Evolutionary conservation across 2,797 vertebrate genomes (phyloP), one percentile per base, ranked within the genome.

Genomic region (Molossus molossus): DNA sequence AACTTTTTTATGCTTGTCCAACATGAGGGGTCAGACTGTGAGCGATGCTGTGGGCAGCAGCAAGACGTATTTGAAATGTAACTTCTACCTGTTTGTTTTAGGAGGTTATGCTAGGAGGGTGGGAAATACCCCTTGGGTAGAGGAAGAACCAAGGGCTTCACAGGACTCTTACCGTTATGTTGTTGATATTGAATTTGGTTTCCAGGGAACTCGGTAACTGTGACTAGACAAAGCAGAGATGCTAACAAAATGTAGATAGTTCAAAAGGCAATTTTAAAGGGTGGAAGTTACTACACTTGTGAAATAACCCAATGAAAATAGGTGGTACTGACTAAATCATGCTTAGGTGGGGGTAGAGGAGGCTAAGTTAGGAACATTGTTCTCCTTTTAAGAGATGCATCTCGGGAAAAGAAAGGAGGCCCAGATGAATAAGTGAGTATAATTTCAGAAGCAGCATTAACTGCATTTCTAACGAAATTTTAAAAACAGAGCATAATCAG

Each of bases 261-360:
- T 6, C 9, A 45, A 55, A 94, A 86, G 62, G 21, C 18, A 58
- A 4, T 75, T 83, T 90, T 75, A 86, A 45, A 53, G 40, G 33
- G 20, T 88, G n/a, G 2, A 6, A 50, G 11, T 85, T 57, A 53
- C 14, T 64, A 17, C 9, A 62, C 9, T 50, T 79, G 6, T 57
- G 37, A 33, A 83, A 75, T 69, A 94, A 12, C 48, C 37, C 27
- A 70, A 84, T 58, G 76, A 84, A 96, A 96, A 87, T 90, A 72
- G 45, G 33, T 69, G 25, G 33, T 23, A 21, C 72, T 77, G 6
- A 80, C 69, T 94, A 58, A 84, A n/a, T 13, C 12, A 13, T 45
- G 21, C 27, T 80, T 57, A 77, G n/a, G 17, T 48, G 15, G 45
- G 48, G 25, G 5, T 33, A 40, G 17, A 20, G 29, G 9, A 90